phyloP scores from a whole-genome alignment of 2,888 invertebrate species.

The Sinelater perroti region DNA sequence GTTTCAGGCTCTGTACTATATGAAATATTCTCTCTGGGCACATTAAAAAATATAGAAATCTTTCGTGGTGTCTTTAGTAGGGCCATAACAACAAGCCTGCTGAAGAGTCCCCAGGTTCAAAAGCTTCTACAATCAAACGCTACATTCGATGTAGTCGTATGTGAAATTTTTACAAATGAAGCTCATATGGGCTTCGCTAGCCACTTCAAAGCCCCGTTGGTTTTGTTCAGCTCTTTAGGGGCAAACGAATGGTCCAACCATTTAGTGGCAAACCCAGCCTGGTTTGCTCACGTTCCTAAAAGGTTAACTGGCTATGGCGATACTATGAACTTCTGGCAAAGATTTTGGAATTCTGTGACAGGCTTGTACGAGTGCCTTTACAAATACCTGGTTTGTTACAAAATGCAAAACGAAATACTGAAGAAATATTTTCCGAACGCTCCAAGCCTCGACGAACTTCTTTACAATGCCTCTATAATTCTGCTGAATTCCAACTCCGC shows the following conservation, averaged over 20 bases:
- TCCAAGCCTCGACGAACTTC: conserved; percentile 31
- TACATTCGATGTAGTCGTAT: conserved; percentile 50
- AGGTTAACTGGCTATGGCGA: conserved; percentile 34
- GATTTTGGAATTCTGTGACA: conserved; percentile 42
- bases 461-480: conserved; percentile 40
- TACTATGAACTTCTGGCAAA: conserved; percentile 44
- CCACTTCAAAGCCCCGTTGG: conserved; percentile 45
- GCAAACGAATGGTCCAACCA: conserved; percentile 42
- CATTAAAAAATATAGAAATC: background rate
- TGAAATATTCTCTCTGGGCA: background rate
- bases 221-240: conserved; percentile 43
- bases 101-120: conserved; percentile 44
- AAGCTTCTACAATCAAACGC: conserved; percentile 46
- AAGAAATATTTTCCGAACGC: conserved; percentile 38
- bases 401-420: conserved; percentile 34
- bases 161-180: conserved; percentile 50
- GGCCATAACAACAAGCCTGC: conserved; percentile 26
- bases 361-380: conserved; percentile 22
- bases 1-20: background rate
- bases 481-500: conserved; percentile 60
- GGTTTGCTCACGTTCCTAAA: conserved; percentile 42
- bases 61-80: background rate
- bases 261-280: conserved; percentile 46
- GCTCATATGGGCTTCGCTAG: conserved; percentile 44
- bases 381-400: conserved; percentile 21